Evolutionary conservation across 2,797 vertebrate genomes (phyloP), one percentile per base, ranked within the genome.

Genomic region (Muscicapa comitata): DNA sequence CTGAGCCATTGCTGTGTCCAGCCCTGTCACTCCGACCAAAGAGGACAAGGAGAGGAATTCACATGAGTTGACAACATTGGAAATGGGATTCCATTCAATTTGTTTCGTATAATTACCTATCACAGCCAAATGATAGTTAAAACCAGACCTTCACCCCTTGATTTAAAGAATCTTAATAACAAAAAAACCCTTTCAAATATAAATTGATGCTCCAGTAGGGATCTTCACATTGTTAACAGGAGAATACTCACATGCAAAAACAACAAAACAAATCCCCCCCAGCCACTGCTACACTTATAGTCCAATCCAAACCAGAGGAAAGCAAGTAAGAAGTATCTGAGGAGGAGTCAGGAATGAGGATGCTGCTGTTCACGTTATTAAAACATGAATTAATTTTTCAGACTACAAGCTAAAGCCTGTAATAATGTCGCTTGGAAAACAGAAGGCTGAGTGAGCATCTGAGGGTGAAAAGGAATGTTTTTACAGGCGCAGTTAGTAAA

Each of bases 381-480:
- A 94, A 97, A 97, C 76, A 38, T 95, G 95, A 91, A 97, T 93
- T 97, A 96, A 96, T 98, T 97, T 97, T 93, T 97, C 96, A 97
- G 94, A 96, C 94, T 96, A 95, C 96, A 97, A 67, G 87, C 95
- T 97, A 92, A 97, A 97, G 96, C 93, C 96, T 96, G 88, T 93
- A 98, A 98, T 97, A 98, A 96, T 89, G 94, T 94, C 59, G 78
- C 94, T 97, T 97, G 95, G 94, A 97, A 97, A 98, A 97, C 85
- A 97, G 96, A 98, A 96, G 95, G 97, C 97, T 98, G 97, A 97
- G 94, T 95, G 97, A 96, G 96, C 96, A 98, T 97, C 95, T 97
- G 97, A 97, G 97, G 97, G 96, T 96, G 95, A 97, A 97, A 95
- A 97, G 97, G 97, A 98, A 98, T 98, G 98, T 98, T 98, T 97